A percentile compares a stretch with the other conserved stretches of the same genome.
Evolutionary conservation across 2,888 invertebrate species (phyloP).

Genomic region (Sphecodes monilicornis): DNA sequence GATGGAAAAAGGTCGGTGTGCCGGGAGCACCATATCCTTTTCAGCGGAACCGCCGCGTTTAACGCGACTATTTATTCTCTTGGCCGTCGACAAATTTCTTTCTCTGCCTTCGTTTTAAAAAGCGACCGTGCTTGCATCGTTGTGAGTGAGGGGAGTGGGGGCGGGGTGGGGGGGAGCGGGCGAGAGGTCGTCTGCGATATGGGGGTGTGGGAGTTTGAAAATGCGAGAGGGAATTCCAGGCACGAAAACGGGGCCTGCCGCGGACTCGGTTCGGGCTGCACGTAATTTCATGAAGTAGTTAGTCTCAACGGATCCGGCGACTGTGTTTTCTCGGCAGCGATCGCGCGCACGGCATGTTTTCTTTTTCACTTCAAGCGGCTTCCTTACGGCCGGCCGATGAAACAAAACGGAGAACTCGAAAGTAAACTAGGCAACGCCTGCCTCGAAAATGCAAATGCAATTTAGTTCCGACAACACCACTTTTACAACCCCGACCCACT

Average conservation of each 20-base stretch:
- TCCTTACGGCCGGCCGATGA: slow-evolving; percentile 42
- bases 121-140: slow-evolving; percentile 2
- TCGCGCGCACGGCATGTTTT: slow-evolving; percentile 1
- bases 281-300: slow-evolving; percentile 69
- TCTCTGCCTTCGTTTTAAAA: slow-evolving; percentile 33
- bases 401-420: slow-evolving; percentile 49
- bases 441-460: slow-evolving; percentile 74
- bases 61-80: slow-evolving; percentile 34
- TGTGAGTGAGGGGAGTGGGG: too few relatives aligned
- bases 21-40: slow-evolving; percentile 20
- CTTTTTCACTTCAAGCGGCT: slow-evolving; percentile 10
- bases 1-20: slow-evolving; percentile 18
- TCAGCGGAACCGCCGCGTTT: slow-evolving; percentile 31
- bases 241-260: slow-evolving; percentile 46
- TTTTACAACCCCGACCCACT: not conserved
- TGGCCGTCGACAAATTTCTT: slow-evolving; percentile 35
- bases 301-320: slow-evolving; percentile 42
- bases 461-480: slow-evolving; percentile 47
- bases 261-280: slow-evolving; percentile 34
- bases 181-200: not conserved
- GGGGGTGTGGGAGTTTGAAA: not conserved
- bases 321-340: slow-evolving; percentile 39
- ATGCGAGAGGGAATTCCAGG: slow-evolving; percentile 54
- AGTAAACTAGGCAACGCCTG: slow-evolving; percentile 38
- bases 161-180: not conserved